Percentiles rank a stretch among this genome's conserved stretches.
Conservation (phyloP, 2,797 vertebrate species). For the Austrolebias charrua region DNA sequence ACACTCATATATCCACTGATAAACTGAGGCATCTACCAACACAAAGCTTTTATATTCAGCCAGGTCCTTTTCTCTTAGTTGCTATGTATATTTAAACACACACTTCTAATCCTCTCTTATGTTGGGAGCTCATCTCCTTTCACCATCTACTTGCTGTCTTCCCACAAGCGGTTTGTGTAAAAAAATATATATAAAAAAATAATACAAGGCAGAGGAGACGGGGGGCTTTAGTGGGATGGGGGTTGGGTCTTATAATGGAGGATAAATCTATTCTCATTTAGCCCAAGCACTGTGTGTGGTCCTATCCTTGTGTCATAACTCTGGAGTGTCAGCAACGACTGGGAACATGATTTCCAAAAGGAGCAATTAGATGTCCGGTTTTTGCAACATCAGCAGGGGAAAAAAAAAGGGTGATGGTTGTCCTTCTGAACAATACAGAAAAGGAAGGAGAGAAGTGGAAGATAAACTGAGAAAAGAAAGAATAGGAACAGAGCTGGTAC, state of each 20-base stretch:
- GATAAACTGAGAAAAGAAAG: conserved; percentile 18
- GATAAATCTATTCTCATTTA: conserved; percentile 51
- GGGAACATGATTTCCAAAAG: conserved; percentile 39
- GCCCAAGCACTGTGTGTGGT: conserved; percentile 35
- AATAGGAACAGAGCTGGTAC: conserved; percentile 49
- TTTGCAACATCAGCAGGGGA: conserved; percentile 17
- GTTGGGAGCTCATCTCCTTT: conserved; percentile 35
- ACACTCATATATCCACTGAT: conserved; percentile 7
- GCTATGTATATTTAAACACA: conserved; percentile 18
- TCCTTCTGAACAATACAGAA: conserved; percentile 1
- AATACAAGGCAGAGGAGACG: conserved; percentile 20
- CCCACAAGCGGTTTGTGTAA: conserved; percentile 63
- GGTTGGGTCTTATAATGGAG: conserved; percentile 37
- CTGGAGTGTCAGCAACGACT: conserved; percentile 6
- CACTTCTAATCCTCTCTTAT: conserved; percentile 27
- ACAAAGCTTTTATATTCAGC: not conserved
- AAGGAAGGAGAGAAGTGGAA: conserved; percentile 12
- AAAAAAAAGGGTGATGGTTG: not conserved
- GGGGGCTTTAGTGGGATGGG: conserved; percentile 6
- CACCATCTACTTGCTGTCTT: conserved; percentile 49
- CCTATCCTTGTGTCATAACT: conserved; percentile 26
- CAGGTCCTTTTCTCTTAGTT: conserved; percentile 2
- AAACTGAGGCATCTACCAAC: conserved; percentile 2
- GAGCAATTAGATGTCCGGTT: conserved; percentile 46
- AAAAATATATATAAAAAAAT: conserved; percentile 54